Conservation (phyloP, 2,888 invertebrate genomes). For the Scaptomyza reducta region DNA sequence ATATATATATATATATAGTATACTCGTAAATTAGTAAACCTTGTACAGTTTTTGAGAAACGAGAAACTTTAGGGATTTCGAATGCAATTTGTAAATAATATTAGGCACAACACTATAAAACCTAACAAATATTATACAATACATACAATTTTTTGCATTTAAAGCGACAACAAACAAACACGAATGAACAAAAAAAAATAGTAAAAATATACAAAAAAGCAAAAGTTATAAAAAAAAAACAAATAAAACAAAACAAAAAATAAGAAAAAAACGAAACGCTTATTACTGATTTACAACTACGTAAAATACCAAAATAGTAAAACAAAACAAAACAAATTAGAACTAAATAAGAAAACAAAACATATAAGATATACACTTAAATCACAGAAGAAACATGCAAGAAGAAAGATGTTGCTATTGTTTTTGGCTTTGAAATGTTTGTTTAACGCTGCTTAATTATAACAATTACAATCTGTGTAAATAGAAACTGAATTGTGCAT, state of each 20-base stretch:
- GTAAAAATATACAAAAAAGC: slow-evolving; percentile 67
- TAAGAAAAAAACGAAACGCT: slow-evolving; percentile 67
- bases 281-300: slow-evolving; percentile 72
- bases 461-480: slow-evolving; percentile 28
- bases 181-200: slow-evolving; percentile 52
- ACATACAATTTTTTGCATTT: slow-evolving; percentile 73
- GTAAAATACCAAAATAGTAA: slow-evolving; percentile 58
- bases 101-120: slow-evolving; percentile 22
- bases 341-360: slow-evolving; percentile 32
- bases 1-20: slow-evolving; percentile 6
- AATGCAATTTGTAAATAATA: slow-evolving; percentile 56
- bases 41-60: slow-evolving; percentile 37
- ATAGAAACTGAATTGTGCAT: slow-evolving; percentile 50
- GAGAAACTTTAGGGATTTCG: slow-evolving; percentile 47
- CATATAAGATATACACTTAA: slow-evolving; percentile 24
- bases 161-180: slow-evolving; percentile 50
- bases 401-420: slow-evolving; percentile 32
- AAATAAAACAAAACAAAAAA: slow-evolving; percentile 19
- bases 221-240: slow-evolving; percentile 30
- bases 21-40: slow-evolving; percentile 26
- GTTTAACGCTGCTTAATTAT: slow-evolving; percentile 15
- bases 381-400: slow-evolving; percentile 5
- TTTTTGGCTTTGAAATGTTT: slow-evolving; percentile 43
- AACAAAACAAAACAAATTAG: slow-evolving; percentile 40
- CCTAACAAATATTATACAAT: slow-evolving; percentile 48